Evolutionary conservation across 2,888 invertebrate genomes (phyloP).

Genomic region (Linnaemya vulpina): DNA sequence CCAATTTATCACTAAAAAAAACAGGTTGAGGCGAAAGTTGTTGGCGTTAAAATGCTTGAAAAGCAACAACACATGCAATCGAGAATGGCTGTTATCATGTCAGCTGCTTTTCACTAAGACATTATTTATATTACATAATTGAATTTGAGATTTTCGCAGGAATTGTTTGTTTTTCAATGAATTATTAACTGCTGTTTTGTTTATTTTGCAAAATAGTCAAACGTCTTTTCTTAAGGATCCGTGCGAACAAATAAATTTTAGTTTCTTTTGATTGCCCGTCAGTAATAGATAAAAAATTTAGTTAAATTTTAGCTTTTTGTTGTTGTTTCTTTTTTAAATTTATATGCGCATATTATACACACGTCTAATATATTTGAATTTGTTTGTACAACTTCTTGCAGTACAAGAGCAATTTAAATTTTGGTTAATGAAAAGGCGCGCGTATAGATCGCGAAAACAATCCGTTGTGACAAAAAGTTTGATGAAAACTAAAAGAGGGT

Average conservation of each 20-base stretch:
- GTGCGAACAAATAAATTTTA: neutral
- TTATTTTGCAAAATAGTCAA: neutral
- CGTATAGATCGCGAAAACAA: constrained; percentile 47
- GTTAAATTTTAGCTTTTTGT: neutral
- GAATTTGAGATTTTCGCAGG: neutral
- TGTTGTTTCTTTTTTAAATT: neutral
- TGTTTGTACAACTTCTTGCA: neutral
- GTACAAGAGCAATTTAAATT: neutral
- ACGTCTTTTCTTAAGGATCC: neutral
- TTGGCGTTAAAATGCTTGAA: neutral
- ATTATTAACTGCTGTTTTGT: neutral
- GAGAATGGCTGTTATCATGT: neutral
- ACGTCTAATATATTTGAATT: too few relatives aligned
- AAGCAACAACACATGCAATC: neutral
- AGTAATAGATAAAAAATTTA: neutral
- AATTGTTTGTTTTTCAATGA: neutral
- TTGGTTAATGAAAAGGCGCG: neutral
- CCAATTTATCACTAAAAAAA: neutral
- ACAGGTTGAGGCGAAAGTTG: neutral
- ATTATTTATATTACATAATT: neutral
- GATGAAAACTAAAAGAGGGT: constrained; percentile 67
- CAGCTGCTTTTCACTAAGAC: neutral
- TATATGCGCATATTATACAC: neutral
- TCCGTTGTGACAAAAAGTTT: constrained; percentile 70
- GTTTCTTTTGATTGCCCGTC: neutral